Evolutionary conservation across 2,888 invertebrate genomes (phyloP), one percentile per base, ranked within the genome.

Genomic region (Habrosyne pyritoides): DNA sequence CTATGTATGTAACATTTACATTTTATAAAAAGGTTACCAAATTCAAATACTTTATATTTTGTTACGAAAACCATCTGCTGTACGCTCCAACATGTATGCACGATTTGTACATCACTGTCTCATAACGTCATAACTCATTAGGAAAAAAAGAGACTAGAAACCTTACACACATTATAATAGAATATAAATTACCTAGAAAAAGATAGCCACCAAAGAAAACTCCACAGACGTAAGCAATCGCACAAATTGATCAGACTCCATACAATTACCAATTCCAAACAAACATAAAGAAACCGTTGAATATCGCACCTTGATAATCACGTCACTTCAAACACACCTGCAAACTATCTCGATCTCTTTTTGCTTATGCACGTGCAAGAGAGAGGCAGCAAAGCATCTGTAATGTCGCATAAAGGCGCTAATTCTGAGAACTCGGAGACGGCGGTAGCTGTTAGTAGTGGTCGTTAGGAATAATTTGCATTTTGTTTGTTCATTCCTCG

Each of bases 261-360:
- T 18, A 18, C 28, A 50, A 50, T 14, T 49, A 28, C 49, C 10
- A 28, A 49, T 33, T 53, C 59, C 47, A 26, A 55, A 60, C 52
- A 55, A 55, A 47, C 61, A 64, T 58, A 79, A 74, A 77, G 71
- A 70, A 73, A 73, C 77, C 73, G 86, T 83, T 81, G 80, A 79
- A 86, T 77, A 77, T 86, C 78, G 68, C 87, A 87, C 87, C 76
- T 78, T 74, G 71, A 76, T 81, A 75, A 83, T 81, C 73, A 71
- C 70, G 56, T 57, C 64, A 68, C 63, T 54, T 66, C 71, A 73
- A 77, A 75, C 75, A 75, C 84, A 84, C 76, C 82, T 83, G 83
- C 77, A 69, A 54, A 54, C 49, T 61, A 59, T 10, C 36, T 64
- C 64, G 52, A 26, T 80, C 79, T 67, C 72, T 65, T 49, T 82